These are phyloP conservation scores for Papilio glaucus DNA, from an alignment of 1,140 invertebrate genomes.

Conservation along the genomic window DNA sequence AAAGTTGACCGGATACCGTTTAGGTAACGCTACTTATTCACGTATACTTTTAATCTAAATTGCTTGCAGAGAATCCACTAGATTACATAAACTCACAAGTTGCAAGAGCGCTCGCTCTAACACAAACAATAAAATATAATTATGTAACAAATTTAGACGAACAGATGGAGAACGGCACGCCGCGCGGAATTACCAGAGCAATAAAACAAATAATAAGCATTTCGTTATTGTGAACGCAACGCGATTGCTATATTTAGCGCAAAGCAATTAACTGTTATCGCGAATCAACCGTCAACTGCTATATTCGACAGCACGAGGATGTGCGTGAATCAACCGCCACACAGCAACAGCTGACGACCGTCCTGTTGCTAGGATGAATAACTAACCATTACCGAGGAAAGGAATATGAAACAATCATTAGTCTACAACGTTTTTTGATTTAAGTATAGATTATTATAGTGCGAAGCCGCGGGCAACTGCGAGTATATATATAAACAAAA, in stretches of 20 bases:
- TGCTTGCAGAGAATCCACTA: background rate
- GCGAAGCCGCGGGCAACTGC: too few relatives aligned
- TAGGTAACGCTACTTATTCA: background rate
- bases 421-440: too few relatives aligned
- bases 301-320: background rate
- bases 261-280: conserved; percentile 4
- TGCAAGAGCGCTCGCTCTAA: background rate
- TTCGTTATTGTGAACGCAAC: background rate
- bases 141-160: conserved; percentile 8
- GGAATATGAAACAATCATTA: too few relatives aligned
- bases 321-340: too few relatives aligned
- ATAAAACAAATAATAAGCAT: conserved; percentile 22
- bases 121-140: conserved; percentile 13
- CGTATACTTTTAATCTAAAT: background rate
- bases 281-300: background rate
- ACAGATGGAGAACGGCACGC: background rate
- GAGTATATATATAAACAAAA: too few relatives aligned
- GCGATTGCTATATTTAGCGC: background rate
- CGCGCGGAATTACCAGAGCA: background rate
- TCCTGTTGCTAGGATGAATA: too few relatives aligned
- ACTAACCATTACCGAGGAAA: too few relatives aligned
- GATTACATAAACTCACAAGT: background rate
- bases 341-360: too few relatives aligned
- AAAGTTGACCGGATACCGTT: background rate
- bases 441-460: too few relatives aligned